phyloP scores from a whole-genome alignment of 2,113 vertebrate species.

The Chloropsis cyanopogon region DNA sequence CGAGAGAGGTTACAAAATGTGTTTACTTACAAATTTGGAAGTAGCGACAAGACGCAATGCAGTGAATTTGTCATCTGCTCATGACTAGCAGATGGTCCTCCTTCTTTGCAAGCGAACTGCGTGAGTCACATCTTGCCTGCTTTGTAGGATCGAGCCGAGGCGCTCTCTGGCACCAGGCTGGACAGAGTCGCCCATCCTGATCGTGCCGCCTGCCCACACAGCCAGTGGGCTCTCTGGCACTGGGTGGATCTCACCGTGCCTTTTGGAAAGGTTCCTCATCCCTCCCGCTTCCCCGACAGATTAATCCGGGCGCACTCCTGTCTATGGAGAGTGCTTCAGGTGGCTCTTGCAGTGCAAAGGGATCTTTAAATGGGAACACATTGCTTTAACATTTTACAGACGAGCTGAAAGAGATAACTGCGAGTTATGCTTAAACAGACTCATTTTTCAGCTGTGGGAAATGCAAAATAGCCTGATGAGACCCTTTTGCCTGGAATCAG shows the following conservation, averaged over 20 bases:
- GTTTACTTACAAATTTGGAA: conserved; percentile 81
- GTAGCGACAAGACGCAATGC: conserved; percentile 71
- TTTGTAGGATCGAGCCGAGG: conserved; percentile 48
- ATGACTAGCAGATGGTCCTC: conserved; percentile 80
- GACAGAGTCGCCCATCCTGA: conserved; percentile 37
- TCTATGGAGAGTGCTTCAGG: background rate
- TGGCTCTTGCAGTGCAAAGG: background rate
- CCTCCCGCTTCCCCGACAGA: background rate
- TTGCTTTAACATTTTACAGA: background rate
- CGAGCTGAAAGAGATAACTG: background rate
- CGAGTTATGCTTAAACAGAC: background rate
- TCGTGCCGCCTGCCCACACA: conserved; percentile 17
- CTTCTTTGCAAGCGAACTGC: conserved; percentile 55
- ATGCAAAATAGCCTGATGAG: background rate
- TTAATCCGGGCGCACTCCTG: background rate
- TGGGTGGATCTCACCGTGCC: background rate
- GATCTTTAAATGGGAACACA: background rate
- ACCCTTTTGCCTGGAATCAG: background rate
- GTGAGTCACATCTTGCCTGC: conserved; percentile 74
- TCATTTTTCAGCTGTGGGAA: background rate
- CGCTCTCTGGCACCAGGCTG: conserved; percentile 47
- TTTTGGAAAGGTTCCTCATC: conserved; percentile 9
- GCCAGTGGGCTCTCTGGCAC: background rate
- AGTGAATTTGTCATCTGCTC: conserved; percentile 80
- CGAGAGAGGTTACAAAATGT: conserved; percentile 75